Evolutionary conservation across 2,888 invertebrate genomes (phyloP).

Genomic region (Myopa tessellatipennis): DNA sequence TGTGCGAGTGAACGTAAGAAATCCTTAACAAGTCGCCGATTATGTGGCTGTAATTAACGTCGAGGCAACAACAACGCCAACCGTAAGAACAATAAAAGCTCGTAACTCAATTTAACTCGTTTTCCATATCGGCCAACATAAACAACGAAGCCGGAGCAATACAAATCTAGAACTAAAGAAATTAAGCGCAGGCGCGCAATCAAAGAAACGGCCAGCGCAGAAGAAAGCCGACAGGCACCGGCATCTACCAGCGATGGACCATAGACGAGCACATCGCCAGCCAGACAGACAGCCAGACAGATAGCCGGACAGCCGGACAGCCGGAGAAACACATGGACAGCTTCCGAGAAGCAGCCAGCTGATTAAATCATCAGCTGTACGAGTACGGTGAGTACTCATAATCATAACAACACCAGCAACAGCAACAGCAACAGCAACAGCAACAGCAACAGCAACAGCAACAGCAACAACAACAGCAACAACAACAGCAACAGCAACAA

Average conservation of each 20-base stretch:
- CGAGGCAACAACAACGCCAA: not conserved
- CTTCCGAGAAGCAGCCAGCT: conserved; percentile 45
- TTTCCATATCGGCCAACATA: conserved; percentile 27
- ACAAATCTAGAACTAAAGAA: conserved; percentile 12
- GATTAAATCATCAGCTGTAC: conserved; percentile 45
- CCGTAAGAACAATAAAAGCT: conserved; percentile 15
- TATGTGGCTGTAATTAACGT: not conserved
- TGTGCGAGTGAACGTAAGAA: not conserved
- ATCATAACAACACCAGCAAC: conserved; percentile 23
- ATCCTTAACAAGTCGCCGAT: not conserved
- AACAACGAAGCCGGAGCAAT: conserved; percentile 8
- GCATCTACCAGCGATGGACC: not conserved
- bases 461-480: conserved; percentile 30
- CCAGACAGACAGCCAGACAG: not conserved
- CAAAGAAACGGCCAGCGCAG: not conserved
- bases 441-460: conserved; percentile 13
- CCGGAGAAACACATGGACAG: conserved; percentile 32
- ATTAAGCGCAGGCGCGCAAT: not conserved
- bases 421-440: conserved; percentile 10
- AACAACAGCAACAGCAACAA: conserved; percentile 11
- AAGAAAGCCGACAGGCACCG: not conserved
- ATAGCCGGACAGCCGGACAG: not conserved
- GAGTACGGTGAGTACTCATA: conserved; percentile 31
- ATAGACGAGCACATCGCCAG: not conserved
- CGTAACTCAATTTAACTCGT: conserved; percentile 25